phyloP scores from a whole-genome alignment of 2,888 invertebrate species.

The Athalia rosae region DNA sequence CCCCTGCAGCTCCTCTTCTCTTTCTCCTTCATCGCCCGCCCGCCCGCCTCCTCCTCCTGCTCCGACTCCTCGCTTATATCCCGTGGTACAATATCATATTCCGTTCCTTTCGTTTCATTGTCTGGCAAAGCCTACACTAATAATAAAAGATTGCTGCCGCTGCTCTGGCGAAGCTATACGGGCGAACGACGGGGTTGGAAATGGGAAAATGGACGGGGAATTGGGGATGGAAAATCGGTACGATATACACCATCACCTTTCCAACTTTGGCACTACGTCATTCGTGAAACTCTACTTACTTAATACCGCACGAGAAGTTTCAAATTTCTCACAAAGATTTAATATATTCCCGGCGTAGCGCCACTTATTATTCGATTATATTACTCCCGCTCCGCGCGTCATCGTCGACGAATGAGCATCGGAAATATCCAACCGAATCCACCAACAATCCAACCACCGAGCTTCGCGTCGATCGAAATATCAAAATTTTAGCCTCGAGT shows the following conservation, averaged over 20 bases:
- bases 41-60: conserved; percentile 17
- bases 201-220: conserved; percentile 30
- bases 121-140: conserved; percentile 74
- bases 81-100: conserved; percentile 72
- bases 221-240: background rate
- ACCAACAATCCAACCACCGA: no score
- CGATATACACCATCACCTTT: conserved; percentile 56
- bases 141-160: conserved; percentile 73
- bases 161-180: conserved; percentile 69
- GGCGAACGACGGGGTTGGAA: conserved; percentile 48
- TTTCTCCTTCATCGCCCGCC: background rate
- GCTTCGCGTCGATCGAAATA: no score
- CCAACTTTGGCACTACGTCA: conserved; percentile 72
- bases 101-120: conserved; percentile 74
- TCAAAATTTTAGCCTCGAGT: no score
- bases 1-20: conserved; percentile 44
- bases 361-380: background rate
- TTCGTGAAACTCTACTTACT: conserved; percentile 63
- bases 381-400: background rate
- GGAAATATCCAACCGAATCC: no score
- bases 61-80: conserved; percentile 29
- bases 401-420: background rate
- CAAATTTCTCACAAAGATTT: conserved; percentile 69
- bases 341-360: conserved; percentile 68
- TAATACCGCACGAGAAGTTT: conserved; percentile 70